A percentile compares a stretch with the other conserved stretches of the same genome.
phyloP scores from a whole-genome alignment of 2,888 invertebrate genomes.

The Acleris literana region DNA sequence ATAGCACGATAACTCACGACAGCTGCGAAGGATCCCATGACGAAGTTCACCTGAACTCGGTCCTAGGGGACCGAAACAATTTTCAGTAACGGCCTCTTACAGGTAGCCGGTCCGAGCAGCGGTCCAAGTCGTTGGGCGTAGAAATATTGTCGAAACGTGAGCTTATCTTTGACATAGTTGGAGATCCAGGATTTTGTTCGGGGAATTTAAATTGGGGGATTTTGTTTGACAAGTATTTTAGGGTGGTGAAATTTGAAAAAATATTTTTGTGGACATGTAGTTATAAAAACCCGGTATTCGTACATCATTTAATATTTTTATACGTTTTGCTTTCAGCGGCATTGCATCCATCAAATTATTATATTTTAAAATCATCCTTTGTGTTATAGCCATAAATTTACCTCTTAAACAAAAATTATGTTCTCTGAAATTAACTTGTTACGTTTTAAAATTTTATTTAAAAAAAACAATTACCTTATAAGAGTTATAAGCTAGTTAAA shows the following conservation, averaged over 20 bases:
- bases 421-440: too few species aligned
- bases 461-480: too few species aligned
- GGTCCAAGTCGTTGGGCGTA: conserved; percentile 58
- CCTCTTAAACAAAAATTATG: too few species aligned
- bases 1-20: conserved; percentile 68
- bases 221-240: background rate
- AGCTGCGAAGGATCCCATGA: conserved; percentile 68
- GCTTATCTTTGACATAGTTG: conserved; percentile 40
- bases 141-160: conserved; percentile 73
- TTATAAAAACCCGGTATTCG: too few species aligned
- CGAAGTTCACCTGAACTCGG: conserved; percentile 50
- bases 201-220: conserved; percentile 19
- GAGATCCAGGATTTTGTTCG: conserved; percentile 31
- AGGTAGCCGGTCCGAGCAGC: conserved; percentile 35
- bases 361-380: too few species aligned
- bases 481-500: too few species aligned
- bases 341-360: too few species aligned
- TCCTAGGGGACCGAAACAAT: conserved; percentile 66
- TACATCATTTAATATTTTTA: too few species aligned
- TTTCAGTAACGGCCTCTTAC: conserved; percentile 45
- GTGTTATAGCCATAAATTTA: too few species aligned
- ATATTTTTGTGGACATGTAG: too few species aligned
- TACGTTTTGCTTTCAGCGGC: too few species aligned
- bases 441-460: too few species aligned
- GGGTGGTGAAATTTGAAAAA: background rate